phyloP scores from a whole-genome alignment of 2,888 invertebrate genomes.

The Leptopilina drosophilae region DNA sequence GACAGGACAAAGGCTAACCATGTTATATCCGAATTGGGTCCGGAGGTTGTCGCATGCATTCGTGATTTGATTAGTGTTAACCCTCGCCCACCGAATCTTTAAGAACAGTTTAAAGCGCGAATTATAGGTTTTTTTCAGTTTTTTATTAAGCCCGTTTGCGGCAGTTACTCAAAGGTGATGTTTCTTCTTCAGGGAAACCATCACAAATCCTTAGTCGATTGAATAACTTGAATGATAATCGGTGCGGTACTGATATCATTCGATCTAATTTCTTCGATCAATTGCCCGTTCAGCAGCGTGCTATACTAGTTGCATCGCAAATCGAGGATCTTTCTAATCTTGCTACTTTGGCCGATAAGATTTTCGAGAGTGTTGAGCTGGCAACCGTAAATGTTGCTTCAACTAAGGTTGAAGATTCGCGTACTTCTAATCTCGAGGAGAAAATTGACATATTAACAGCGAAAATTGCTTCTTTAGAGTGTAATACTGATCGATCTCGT shows the following conservation, averaged over 20 bases:
- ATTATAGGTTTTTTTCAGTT: not conserved
- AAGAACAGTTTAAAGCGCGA: not conserved
- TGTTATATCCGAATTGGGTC: not conserved
- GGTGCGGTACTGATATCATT: not conserved
- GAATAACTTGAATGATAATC: not conserved
- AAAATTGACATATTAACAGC: not conserved
- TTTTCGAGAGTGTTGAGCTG: not conserved
- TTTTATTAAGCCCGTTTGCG: not conserved
- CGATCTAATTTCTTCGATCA: constrained; percentile 2
- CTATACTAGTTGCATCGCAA: not conserved
- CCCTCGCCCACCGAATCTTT: not conserved
- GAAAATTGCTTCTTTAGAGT: not conserved
- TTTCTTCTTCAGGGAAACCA: not conserved
- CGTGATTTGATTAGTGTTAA: not conserved
- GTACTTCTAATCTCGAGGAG: not conserved
- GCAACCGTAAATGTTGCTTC: not conserved
- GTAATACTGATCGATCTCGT: not conserved
- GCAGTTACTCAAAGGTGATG: constrained; percentile 6
- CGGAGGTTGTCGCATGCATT: not conserved
- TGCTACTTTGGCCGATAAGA: not conserved
- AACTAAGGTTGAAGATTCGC: not conserved
- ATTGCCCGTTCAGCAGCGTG: not conserved
- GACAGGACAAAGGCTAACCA: constrained; percentile 1
- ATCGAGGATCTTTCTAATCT: not conserved
- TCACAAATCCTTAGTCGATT: not conserved